phyloP scores from a whole-genome alignment of 2,797 vertebrate species.

The Thamnophis elegans region DNA sequence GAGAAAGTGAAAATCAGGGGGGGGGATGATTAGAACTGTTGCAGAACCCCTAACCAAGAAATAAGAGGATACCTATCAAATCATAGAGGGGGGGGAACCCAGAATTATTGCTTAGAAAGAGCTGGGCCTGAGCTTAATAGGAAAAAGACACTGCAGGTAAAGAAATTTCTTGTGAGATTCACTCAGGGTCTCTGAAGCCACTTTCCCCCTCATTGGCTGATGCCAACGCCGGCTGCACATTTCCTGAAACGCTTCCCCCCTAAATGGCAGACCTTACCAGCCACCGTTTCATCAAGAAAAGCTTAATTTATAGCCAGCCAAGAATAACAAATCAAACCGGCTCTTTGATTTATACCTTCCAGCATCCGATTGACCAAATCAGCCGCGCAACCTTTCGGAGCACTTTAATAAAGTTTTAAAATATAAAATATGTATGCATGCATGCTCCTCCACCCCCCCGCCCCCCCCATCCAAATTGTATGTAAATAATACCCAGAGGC shows the following conservation, averaged over 20 bases:
- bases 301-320: conserved; percentile 16
- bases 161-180: neutral
- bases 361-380: conserved; percentile 74
- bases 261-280: neutral
- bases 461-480: conserved; percentile 73
- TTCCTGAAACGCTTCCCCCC: neutral
- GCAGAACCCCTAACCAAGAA: neutral
- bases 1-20: neutral
- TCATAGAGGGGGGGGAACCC: fast-evolving
- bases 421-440: conserved; percentile 69
- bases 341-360: conserved; percentile 69
- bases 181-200: neutral
- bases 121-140: neutral
- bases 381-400: conserved; percentile 68
- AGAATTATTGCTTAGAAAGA: neutral
- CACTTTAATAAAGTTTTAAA: conserved; percentile 74
- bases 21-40: neutral
- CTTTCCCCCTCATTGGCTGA: neutral
- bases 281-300: conserved; percentile 9
- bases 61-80: neutral
- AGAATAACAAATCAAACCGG: conserved; percentile 60
- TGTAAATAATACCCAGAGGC: conserved; percentile 69
- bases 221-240: neutral
- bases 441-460: neutral
- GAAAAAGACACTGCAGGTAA: neutral